Base-by-base conservation (phyloP, 1,140 invertebrate species). In the Eueides isabella region DNA sequence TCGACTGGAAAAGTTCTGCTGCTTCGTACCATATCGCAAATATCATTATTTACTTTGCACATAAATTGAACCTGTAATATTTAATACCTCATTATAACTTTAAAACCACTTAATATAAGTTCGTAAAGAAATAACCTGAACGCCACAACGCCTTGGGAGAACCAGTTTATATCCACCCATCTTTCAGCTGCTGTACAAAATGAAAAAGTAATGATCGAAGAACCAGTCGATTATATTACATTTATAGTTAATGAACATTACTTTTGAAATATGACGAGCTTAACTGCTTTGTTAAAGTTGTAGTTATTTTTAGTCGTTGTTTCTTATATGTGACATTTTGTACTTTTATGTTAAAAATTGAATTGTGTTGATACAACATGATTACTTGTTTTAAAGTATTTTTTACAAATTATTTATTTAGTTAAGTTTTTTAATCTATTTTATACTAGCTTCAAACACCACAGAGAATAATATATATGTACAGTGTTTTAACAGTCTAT, bases 151-250 rank as follows among this genome's bases (percentile, higher is more conserved):
- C 41, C 61, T 63, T 30, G 26, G 16, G 26, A 63, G 16, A 63
- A 63, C 61, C 61, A 30, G 61, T 70, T 70, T 68, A 55, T 55
- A 28, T 63, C 29, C 41, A 44, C 41, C 61, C 28, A 63, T 63
- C 28, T 63, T 63, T 63, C 61, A 63, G 61, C 61, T 63, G 61
- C 19, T 63, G 28, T 31, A 63, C 29, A 63, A 63, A 31, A 63
- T 63, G 61, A 63, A 63, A 31, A 63, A 62, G 7, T 30, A 30
- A 63, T 55, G 38, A 30, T 19, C 67, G 14, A 70, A 61, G 33
- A 70, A 70, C 61, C 61, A 63, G 29, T 63, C 48, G 48, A 55
- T 55, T 63, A 63, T 63, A 30, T 63, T 63, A 30, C 29, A 63
- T 30, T 63, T 31, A 63, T 63, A 30, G 29, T 63, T 63, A 63